Evolutionary conservation across 2,888 invertebrate species (phyloP).

Genomic region (Sesia bembeciformis): DNA sequence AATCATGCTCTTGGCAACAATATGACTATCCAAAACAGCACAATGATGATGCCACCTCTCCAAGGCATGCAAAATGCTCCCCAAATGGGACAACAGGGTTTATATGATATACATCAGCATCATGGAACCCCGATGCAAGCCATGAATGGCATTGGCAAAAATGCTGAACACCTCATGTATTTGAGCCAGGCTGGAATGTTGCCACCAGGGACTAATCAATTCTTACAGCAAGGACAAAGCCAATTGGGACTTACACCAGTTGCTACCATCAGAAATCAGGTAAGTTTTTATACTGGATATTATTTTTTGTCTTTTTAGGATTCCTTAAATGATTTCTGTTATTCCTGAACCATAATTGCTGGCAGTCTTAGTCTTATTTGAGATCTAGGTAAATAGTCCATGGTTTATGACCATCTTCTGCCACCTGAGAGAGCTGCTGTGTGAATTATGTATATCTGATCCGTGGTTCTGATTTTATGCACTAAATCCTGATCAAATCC

Average conservation of each 20-base stretch:
- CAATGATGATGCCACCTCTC: conserved; percentile 65
- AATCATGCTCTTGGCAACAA: conserved; percentile 62
- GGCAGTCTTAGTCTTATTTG: no score
- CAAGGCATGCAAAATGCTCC: conserved; percentile 69
- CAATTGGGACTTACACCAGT: conserved; percentile 70
- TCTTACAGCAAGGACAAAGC: conserved; percentile 77
- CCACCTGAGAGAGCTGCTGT: no score
- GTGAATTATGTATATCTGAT: no score
- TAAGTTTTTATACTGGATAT: conserved; percentile 17
- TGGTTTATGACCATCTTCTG: no score
- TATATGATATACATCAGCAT: conserved; percentile 67
- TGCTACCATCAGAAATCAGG: conserved; percentile 65
- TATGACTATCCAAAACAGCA: conserved; percentile 58
- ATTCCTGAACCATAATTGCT: no score
- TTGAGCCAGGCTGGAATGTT: conserved; percentile 70
- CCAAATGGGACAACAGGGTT: conserved; percentile 66
- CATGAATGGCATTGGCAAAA: conserved; percentile 68
- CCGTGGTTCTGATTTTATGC: no score
- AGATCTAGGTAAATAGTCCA: no score
- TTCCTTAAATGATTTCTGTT: no score
- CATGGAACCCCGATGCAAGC: conserved; percentile 64
- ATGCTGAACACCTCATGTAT: conserved; percentile 68
- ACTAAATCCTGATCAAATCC: no score
- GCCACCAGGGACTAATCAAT: conserved; percentile 76
- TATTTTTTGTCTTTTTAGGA: no score